A percentile compares a stretch with the other conserved stretches of the same genome.
phyloP scores from a whole-genome alignment of 2,797 vertebrate species.

The Salmo trutta region DNA sequence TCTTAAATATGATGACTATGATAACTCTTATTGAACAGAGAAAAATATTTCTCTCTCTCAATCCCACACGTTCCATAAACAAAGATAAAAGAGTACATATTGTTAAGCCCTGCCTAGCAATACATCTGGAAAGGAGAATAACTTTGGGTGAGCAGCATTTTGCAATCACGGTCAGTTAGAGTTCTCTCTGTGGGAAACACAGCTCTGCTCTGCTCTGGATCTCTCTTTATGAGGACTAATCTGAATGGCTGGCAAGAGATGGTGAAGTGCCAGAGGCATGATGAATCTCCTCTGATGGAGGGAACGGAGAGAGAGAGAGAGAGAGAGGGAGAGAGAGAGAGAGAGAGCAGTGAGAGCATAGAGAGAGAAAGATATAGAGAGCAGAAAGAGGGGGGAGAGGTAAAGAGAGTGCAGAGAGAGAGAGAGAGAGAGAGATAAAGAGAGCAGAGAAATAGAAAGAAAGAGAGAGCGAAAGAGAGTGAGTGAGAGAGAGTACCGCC shows the following conservation, averaged over 20 bases:
- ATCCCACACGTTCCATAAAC: background rate
- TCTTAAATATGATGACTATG: background rate
- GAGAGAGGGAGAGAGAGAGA: conserved; percentile 26
- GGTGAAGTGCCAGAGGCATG: conserved; percentile 45
- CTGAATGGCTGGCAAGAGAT: conserved; percentile 65
- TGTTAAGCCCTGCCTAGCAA: background rate
- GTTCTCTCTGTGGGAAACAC: background rate
- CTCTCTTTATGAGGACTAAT: conserved; percentile 10
- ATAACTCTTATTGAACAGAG: background rate
- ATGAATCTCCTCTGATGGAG: conserved; percentile 10
- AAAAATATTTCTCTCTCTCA: background rate
- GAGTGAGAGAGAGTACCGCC: conserved; percentile 23
- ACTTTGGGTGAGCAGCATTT: background rate
- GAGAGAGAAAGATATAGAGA: conserved; percentile 9
- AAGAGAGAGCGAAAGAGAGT: background rate
- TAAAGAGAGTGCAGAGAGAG: background rate
- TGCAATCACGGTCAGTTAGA: background rate
- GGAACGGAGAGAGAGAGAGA: background rate
- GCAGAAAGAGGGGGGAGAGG: conserved; percentile 6
- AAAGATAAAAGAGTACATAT: conserved; percentile 1
- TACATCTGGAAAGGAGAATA: background rate
- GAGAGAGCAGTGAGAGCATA: background rate
- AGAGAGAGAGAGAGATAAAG: background rate
- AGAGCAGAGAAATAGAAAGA: background rate
- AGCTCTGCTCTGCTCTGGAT: background rate